Evolutionary conservation across 1,140 invertebrate genomes (phyloP), one percentile per base, ranked within the genome.

Genomic region (Zophobas atratus): DNA sequence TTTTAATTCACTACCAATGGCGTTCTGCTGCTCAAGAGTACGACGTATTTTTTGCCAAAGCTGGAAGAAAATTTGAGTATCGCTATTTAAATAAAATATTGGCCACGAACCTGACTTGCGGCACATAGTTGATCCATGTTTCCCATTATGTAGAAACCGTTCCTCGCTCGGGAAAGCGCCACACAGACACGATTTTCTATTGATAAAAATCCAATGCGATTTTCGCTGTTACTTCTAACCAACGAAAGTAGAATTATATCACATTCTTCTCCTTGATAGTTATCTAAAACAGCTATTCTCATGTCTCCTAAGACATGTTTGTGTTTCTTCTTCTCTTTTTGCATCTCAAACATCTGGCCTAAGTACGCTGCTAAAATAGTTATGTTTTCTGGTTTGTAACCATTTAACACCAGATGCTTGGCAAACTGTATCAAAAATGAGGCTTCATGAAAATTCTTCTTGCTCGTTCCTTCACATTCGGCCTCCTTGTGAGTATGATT

Each of bases 171-270:
- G 0, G 95, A 96, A 3, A 97, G 86, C 4, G 95, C 94, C 0
- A 97, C 95, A 87, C 94, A 96, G 48, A 97, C 90, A 72, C 96
- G 88, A 87, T 97, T 97, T 63, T 91, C 88, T 53, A 88, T 91
- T 34, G n/a, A n/a, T n/a, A n/a, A n/a, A n/a, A n/a, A n/a, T n/a
- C n/a, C n/a, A n/a, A n/a, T n/a, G n/a, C n/a, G n/a, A n/a, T n/a
- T n/a, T n/a, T n/a, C n/a, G n/a, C n/a, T n/a, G n/a, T n/a, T n/a
- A n/a, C n/a, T n/a, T n/a, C n/a, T n/a, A n/a, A n/a, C n/a, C n/a
- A n/a, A n/a, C n/a, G n/a, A n/a, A n/a, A n/a, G n/a, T n/a, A n/a
- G n/a, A n/a, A n/a, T n/a, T n/a, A n/a, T n/a, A n/a, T n/a, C n/a
- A n/a, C n/a, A n/a, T n/a, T n/a, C n/a, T n/a, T n/a, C n/a, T n/a